Evolutionary conservation across 2,888 invertebrate species (phyloP).

Genomic region (Taenaris catops): DNA sequence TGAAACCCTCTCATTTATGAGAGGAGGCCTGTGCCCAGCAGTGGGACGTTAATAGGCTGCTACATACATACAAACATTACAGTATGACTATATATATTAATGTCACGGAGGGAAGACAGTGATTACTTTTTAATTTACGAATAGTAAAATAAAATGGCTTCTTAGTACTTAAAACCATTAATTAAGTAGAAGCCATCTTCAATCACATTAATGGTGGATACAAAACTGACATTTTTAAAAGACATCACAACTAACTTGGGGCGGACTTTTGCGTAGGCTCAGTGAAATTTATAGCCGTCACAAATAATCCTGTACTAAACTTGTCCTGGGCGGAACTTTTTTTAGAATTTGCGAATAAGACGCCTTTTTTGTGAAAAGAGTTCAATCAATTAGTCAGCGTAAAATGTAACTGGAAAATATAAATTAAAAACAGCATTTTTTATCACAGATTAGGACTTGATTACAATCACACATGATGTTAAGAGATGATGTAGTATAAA

Average conservation of each 20-base stretch:
- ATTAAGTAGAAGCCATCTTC: not conserved
- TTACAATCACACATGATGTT: no score
- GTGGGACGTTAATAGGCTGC: no score
- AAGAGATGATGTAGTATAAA: no score
- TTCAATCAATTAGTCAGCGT: not conserved
- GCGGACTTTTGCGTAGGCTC: not conserved
- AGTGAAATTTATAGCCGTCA: conserved; percentile 4
- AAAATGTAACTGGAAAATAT: no score
- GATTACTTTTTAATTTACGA: not conserved
- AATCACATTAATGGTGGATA: not conserved
- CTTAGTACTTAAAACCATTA: not conserved
- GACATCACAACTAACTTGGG: conserved; percentile 1
- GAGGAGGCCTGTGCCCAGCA: no score
- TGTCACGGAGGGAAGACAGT: no score
- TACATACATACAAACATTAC: no score
- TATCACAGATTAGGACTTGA: no score
- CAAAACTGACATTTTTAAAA: conserved; percentile 1
- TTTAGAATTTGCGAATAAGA: not conserved
- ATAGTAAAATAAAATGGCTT: not conserved
- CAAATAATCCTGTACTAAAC: conserved; percentile 4
- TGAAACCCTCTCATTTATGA: no score
- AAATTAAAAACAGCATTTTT: no score
- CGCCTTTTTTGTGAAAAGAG: no score
- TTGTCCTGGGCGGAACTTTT: not conserved
- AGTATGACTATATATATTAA: no score